Evolutionary conservation across 2,113 vertebrate species (phyloP), one percentile per base, ranked within the genome.

Genomic region (Hippocampus barbouri): DNA sequence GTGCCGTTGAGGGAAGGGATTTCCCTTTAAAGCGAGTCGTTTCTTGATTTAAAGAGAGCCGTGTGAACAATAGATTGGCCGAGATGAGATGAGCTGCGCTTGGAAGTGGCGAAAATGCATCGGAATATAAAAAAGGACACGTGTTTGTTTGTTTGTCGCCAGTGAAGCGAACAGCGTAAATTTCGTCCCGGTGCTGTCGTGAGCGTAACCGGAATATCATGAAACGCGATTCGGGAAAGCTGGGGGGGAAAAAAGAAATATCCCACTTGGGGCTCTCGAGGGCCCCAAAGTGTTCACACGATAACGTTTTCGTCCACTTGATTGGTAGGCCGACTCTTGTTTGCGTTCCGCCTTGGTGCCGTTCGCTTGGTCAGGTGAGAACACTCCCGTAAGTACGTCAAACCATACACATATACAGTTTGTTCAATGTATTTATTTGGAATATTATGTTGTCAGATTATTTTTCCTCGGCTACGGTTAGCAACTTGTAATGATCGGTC

Each of bases 1-100:
- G 88, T 85, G 82, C 80, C 83, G 80, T 86, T 79, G 82, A 82
- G 77, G 79, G 86, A 84, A 87, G 86, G 87, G 85, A 81, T 88
- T 87, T 88, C 82, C 81, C 84, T 57, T 86, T 78, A 83, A 80
- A 85, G 84, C 87, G 86, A 83, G 76, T 80, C 71, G 70, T 79
- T 78, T 79, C 76, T 71, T 83, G 74, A 83, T 77, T 79, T 83
- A 83, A 84, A 80, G 76, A 87, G 72, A 77, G 73, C 66, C 82
- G 67, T n/a, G 67, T 4, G 60, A 85, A 84, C 82, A 82, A 75
- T 78, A 85, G 83, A 88, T 88, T 83, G 83, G 74, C 73, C 14
- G 5, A 70, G 80, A 86, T 86, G 80, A 87, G 80, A 84, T 74
- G 77, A 78, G 63, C 81, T 83, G 60, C 61, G 75, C 83, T 76